These are phyloP conservation scores for Oncopeltus fasciatus DNA, from an alignment of 1,140 invertebrate species.

Conservation along the genomic window DNA sequence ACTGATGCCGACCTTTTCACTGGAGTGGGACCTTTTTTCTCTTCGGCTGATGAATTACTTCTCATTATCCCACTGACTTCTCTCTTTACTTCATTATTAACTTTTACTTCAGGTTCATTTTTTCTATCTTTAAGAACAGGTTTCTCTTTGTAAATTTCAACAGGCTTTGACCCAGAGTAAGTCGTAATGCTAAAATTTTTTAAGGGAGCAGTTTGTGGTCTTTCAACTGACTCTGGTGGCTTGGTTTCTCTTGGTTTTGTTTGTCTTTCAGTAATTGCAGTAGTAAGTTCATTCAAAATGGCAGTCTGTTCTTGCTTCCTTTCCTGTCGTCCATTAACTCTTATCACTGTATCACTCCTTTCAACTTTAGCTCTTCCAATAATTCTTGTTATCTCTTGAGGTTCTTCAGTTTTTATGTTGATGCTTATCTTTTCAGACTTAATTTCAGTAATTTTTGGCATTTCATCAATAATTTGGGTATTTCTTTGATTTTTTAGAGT, in stretches of 20 bases:
- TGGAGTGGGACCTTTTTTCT: neutral
- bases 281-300: constrained; percentile 12
- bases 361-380: neutral
- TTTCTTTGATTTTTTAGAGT: neutral
- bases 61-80: neutral
- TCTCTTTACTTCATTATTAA: neutral
- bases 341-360: neutral
- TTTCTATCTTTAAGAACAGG: too few relatives aligned
- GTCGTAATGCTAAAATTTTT: constrained; percentile 24
- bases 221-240: neutral
- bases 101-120: too few relatives aligned
- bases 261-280: neutral
- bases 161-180: constrained; percentile 20
- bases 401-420: neutral
- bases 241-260: constrained; percentile 1
- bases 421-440: neutral
- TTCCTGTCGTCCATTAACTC: neutral
- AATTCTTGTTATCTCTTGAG: neutral
- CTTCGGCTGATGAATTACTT: neutral
- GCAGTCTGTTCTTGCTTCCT: neutral
- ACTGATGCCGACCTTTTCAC: constrained; percentile 1
- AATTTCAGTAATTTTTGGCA: neutral
- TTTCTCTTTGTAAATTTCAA: constrained; percentile 23
- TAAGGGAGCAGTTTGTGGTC: neutral
- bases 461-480: neutral